These are phyloP conservation scores for Caenorhabditis japonica DNA, from an alignment of 2,888 invertebrate species.

Conservation along the genomic window DNA sequence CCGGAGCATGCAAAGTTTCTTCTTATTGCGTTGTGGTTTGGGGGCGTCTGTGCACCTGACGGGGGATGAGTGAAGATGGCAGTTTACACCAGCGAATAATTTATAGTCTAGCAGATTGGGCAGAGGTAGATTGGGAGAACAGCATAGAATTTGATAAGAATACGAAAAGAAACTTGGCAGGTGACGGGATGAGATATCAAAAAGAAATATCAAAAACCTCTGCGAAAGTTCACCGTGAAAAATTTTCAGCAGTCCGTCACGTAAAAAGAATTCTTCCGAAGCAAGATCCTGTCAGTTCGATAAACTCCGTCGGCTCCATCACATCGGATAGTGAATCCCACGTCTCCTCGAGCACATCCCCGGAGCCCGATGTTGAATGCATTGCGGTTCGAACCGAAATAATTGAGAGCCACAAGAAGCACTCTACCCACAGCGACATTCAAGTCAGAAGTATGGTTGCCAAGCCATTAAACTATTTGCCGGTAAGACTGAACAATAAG, in stretches of 20 bases:
- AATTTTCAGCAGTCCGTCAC: slow-evolving; percentile 39
- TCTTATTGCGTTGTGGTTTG: neutral
- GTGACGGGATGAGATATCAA: too few species aligned
- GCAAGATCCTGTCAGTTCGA: too few species aligned
- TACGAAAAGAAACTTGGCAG: too few species aligned
- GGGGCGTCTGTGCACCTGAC: slow-evolving; percentile 20
- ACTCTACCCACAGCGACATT: neutral
- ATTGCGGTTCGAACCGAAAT: too few species aligned
- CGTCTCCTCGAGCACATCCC: slow-evolving; percentile 16
- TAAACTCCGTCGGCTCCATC: too few species aligned
- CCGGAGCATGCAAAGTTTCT: slow-evolving; percentile 78
- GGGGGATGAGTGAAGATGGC: neutral
- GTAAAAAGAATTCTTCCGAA: neutral
- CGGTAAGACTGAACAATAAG: too few species aligned
- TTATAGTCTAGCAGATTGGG: slow-evolving; percentile 4
- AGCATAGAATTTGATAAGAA: too few species aligned
- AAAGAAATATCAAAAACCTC: too few species aligned
- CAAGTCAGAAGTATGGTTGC: slow-evolving; percentile 19
- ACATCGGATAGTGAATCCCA: slow-evolving; percentile 1
- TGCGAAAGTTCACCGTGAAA: too few species aligned
- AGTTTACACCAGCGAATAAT: slow-evolving; percentile 11
- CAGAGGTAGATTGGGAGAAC: neutral
- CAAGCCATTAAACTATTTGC: slow-evolving; percentile 8
- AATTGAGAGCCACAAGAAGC: neutral
- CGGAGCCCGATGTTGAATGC: neutral